Base-by-base conservation (phyloP, 2,113 vertebrate species). In the Geococcyx californianus region DNA sequence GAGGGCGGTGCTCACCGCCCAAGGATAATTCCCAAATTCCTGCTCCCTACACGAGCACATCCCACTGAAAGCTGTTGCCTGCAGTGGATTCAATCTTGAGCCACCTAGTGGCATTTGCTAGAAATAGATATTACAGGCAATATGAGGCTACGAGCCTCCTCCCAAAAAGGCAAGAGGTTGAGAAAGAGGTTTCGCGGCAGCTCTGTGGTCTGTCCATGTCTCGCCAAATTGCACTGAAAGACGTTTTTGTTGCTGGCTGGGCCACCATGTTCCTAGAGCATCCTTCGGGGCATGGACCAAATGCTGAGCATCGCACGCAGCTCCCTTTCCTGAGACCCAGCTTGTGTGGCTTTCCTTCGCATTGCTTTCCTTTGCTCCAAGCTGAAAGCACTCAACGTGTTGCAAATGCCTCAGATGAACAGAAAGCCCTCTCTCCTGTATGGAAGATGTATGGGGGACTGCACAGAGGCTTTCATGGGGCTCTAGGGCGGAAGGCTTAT, bases 1-100 rank as follows among this genome's bases (percentile, higher is more conserved):
- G 77, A 89, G 95, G 95, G 94, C 91, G 95, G 94, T 84, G 56
- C n/a, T 19, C 69, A 75, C 80, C 86, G 36, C 96, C 96, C 76
- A 94, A 82, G 76, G 89, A 95, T 44, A 91, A 89, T 75, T 94
- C 69, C 80, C 72, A 34, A 68, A 87, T 89, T 86, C 87, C 93
- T 67, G 11, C 66, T 28, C 13, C 13, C 28, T 15, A 2, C 84
- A 16, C 52, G 7, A 5, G 6, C 52, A 10, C 56, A 42, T 64
- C 80, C 80, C 60, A 7, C 73, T 63, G 86, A 18, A 45, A 78
- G 64, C 55, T 56, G 52, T 4, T 93, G 72, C 73, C 52, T 33
- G 87, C 18, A 13, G 42, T 8, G 2, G 64, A 51, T 52, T 85
- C 91, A 13, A 14, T 26, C 56, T 16, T 56, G 70, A 91, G 94